Conservation (phyloP, 53 echinoderm and acorn worm genomes). For the Arbacia lixula region DNA sequence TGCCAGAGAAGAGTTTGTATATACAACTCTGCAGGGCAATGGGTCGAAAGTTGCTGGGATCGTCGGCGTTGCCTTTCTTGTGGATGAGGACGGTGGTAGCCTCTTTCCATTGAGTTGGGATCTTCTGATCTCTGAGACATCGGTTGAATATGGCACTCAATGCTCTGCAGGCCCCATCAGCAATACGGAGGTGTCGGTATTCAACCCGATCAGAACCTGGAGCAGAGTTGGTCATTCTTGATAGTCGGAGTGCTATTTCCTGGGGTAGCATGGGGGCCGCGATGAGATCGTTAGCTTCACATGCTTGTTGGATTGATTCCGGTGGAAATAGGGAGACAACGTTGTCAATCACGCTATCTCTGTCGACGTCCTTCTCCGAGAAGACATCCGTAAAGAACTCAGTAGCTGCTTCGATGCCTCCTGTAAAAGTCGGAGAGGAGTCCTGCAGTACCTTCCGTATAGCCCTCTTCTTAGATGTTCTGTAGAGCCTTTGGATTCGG, state of each 20-base stretch:
- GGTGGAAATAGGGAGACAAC: too few relatives aligned
- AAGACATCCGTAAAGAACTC: background rate
- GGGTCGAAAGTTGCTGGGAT: too few relatives aligned
- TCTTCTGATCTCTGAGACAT: background rate
- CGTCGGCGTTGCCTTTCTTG: too few relatives aligned
- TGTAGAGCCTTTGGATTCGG: too few relatives aligned
- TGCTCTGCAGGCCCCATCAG: background rate
- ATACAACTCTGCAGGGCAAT: too few relatives aligned
- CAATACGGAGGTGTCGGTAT: background rate
- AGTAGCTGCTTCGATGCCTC: too few relatives aligned
- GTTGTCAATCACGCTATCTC: background rate
- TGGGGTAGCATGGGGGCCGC: background rate
- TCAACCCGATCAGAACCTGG: constrained; percentile 1
- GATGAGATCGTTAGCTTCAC: background rate
- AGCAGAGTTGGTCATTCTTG: background rate
- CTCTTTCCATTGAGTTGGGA: background rate
- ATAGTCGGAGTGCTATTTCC: background rate
- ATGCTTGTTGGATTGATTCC: too few relatives aligned
- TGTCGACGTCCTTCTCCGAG: background rate
- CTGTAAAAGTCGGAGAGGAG: too few relatives aligned
- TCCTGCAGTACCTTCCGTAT: too few relatives aligned
- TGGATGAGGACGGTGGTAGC: too few relatives aligned
- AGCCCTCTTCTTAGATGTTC: too few relatives aligned
- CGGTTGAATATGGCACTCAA: background rate
- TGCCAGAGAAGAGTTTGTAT: too few relatives aligned